Evolutionary conservation across 2,888 invertebrate genomes (phyloP).

Genomic region (Drosophila fulvimacula): DNA sequence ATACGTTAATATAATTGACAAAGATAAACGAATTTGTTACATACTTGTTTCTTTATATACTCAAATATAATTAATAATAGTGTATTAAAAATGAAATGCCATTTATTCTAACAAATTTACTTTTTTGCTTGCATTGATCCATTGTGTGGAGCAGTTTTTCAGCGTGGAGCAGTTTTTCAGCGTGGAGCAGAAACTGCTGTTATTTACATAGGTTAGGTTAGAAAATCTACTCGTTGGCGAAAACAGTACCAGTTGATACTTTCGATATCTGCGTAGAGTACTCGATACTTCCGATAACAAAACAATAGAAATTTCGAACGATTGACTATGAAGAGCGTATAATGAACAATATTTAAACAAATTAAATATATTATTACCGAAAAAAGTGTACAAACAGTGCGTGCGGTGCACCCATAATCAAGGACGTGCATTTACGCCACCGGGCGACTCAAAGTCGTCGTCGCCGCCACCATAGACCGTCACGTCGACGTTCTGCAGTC

Average conservation of each 20-base stretch:
- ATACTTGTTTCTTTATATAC: no score
- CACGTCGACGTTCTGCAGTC: constrained; percentile 19
- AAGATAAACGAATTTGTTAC: no score
- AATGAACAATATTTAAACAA: constrained; percentile 50
- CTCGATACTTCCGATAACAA: constrained; percentile 59
- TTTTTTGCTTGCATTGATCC: no score
- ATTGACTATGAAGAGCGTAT: constrained; percentile 59
- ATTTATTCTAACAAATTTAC: not conserved
- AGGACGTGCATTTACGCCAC: constrained; percentile 18
- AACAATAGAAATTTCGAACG: constrained; percentile 57
- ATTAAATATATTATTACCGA: constrained; percentile 31
- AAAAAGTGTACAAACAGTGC: constrained; percentile 15
- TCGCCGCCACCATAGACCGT: constrained; percentile 10
- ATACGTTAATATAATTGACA: no score
- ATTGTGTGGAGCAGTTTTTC: constrained; percentile 13
- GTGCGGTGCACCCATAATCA: constrained; percentile 11
- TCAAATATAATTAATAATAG: no score
- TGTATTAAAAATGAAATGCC: not conserved
- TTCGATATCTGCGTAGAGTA: constrained; percentile 12
- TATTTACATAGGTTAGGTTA: not conserved
- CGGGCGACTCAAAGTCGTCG: constrained; percentile 14
- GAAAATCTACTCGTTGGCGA: not conserved
- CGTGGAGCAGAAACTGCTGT: constrained; percentile 20
- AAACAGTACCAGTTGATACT: not conserved
- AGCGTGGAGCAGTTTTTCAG: constrained; percentile 18